Evolutionary conservation across 1,140 invertebrate species (phyloP), one percentile per base, ranked within the genome.

Genomic region (Anthonomus grandis): DNA sequence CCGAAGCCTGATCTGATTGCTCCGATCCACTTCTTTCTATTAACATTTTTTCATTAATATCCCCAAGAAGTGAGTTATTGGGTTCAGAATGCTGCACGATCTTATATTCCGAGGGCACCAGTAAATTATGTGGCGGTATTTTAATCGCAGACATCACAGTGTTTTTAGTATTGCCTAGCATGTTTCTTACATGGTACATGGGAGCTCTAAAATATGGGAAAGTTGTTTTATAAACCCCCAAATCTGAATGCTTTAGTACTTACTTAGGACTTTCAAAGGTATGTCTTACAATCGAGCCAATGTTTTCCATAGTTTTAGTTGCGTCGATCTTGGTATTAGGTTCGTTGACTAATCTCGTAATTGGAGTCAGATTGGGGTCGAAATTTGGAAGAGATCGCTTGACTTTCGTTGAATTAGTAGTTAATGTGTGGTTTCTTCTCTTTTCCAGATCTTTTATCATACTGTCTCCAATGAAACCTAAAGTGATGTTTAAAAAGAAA

Each of bases 91-190:
- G 2, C 21, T 47, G 21, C 18, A 63, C 52, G 13, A 72, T 68
- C 38, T 67, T 60, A 45, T 72, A 72, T 44, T 67, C 27, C 0
- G 70, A 65, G 4, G 71, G 71, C 5, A 71, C 54, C 6, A 73
- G 42, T 13, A 73, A 31, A 53, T 71, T 65, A 47, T 66, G 65
- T 17, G 70, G 69, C 12, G 64, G 62, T n/a, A 70, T 64, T 54
- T 60, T 67, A 27, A 68, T 54, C 0, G 64, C 61, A 6, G 70
- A 64, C 38, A 70, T 34, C 25, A 69, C 51, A 1, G 63, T 62
- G 48, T 73, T 64, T 56, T 67, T 66, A 4, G 62, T 48, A 6
- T 68, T 69, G 0, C 69, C 68, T 3, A 71, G 15, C 41, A 69
- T 39, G 38, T 70, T 69, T 27, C 60, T 64, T 2, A 71, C 47